These are phyloP conservation scores for Forpus xanthops DNA, from an alignment of 2,797 vertebrate species.

Conservation along the genomic window DNA sequence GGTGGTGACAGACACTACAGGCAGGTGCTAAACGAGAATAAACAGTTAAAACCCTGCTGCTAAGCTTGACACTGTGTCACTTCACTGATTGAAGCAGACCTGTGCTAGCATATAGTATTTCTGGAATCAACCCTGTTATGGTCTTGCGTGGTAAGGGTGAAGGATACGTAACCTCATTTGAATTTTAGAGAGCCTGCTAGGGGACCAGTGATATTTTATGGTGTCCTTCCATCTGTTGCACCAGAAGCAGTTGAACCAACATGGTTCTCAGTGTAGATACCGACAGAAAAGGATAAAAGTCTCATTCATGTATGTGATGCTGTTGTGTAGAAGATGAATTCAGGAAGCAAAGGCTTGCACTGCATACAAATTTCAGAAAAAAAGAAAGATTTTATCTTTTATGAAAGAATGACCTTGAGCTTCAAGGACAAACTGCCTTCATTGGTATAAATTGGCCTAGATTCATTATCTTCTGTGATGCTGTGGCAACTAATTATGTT, in stretches of 20 bases:
- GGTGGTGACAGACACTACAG: not conserved
- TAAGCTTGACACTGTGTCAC: not conserved
- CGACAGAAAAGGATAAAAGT: not conserved
- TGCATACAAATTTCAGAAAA: not conserved
- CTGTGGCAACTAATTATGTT: not conserved
- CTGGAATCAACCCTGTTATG: not conserved
- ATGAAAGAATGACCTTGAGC: not conserved
- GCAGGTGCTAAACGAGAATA: not conserved
- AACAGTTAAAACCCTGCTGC: not conserved
- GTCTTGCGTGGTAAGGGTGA: not conserved
- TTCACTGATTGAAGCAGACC: not conserved
- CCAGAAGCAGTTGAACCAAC: not conserved
- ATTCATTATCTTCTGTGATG: not conserved
- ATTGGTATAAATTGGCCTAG: not conserved
- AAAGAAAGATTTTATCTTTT: not conserved
- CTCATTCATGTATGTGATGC: not conserved
- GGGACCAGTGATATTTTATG: not conserved
- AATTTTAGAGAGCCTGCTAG: slow-evolving; percentile 12
- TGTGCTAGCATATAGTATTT: not conserved
- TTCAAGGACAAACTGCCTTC: slow-evolving; percentile 3
- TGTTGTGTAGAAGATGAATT: not conserved
- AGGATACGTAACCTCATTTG: slow-evolving; percentile 4
- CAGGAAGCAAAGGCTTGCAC: not conserved
- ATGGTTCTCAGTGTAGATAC: not conserved
- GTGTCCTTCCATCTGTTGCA: slow-evolving; percentile 16